Evolutionary conservation across 2,113 vertebrate genomes (phyloP).

Genomic region (Stegostoma tigrinum): DNA sequence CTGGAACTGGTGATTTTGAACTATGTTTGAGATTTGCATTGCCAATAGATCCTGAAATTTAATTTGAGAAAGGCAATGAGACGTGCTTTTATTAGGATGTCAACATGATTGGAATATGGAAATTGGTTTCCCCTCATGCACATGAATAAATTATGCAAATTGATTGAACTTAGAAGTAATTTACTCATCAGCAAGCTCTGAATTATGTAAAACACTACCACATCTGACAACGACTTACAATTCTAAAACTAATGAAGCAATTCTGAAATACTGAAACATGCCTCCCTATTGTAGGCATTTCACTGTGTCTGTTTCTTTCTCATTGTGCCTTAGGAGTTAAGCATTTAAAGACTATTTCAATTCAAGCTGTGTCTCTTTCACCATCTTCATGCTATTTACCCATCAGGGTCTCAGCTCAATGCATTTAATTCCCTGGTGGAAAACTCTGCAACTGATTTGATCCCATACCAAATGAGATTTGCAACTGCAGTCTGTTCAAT

Average conservation of each 20-base stretch:
- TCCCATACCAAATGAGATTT: not conserved
- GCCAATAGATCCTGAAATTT: not conserved
- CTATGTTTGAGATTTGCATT: not conserved
- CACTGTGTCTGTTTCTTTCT: not conserved
- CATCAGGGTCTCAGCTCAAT: not conserved
- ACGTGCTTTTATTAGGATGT: not conserved
- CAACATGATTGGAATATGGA: not conserved
- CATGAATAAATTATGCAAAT: slow-evolving; percentile 12
- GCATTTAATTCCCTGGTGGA: not conserved
- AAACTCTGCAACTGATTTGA: not conserved
- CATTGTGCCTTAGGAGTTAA: not conserved
- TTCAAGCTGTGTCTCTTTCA: not conserved
- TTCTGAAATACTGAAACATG: not conserved
- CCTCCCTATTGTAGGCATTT: not conserved
- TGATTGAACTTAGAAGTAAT: not conserved
- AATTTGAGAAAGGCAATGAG: not conserved
- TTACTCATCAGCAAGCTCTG: not conserved
- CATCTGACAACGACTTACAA: not conserved
- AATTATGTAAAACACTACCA: not conserved
- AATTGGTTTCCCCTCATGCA: not conserved
- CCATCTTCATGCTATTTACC: not conserved
- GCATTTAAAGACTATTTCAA: not conserved
- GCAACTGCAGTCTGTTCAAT: not conserved
- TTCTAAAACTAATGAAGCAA: not conserved
- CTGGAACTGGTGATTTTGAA: not conserved